Evolutionary conservation across 2,888 invertebrate species (phyloP), one percentile per base, ranked within the genome.

Genomic region (Andricus quercusramuli): DNA sequence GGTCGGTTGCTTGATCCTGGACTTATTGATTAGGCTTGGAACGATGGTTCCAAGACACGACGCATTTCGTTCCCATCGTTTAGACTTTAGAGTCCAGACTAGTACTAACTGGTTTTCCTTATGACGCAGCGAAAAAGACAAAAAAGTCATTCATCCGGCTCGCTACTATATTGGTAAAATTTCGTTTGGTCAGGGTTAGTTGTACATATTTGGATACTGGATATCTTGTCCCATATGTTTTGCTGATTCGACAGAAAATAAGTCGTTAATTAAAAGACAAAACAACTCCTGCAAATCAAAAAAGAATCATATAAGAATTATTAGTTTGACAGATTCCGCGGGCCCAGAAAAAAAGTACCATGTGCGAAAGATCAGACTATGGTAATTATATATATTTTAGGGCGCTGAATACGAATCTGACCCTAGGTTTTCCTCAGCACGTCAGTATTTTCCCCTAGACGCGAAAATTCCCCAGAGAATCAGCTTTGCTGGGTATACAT

Each of bases 61-160:
- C 59, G 68, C 79, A 77, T 84, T 85, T 84, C 70, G 65, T 44
- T 80, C 80, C 80, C 82, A 79, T 20, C 59, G 59, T 13, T 20
- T 9, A 25, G 59, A 59, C 22, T 13, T 20, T 9, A 25, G 59
- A 59, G 80, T 80, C 70, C 44, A 56, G 77, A 82, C 86, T 56
- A 68, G 86, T 62, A 85, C 66, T 74, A 86, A 86, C 86, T 85
- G 84, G 86, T 85, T 85, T 79, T 80, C 82, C 79, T 87, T 87
- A 87, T 84, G 65, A 51, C 79, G 64, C 17, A 59, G 59, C 59
- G 13, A 59, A 59, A 59, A 22, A 59, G 51, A 59, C 8, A 3
- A 59, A 59, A 59, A 59, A 59, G 59, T 59, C 22, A 22, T 59
- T 59, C 11, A 59, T 59, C 3, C 59, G 59, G 59, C 59, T 59